A percentile compares a stretch with the other conserved stretches of the same genome.
These are phyloP conservation scores for Arnoldichthys spilopterus DNA, from an alignment of 2,797 vertebrate genomes.

Conservation along the genomic window DNA sequence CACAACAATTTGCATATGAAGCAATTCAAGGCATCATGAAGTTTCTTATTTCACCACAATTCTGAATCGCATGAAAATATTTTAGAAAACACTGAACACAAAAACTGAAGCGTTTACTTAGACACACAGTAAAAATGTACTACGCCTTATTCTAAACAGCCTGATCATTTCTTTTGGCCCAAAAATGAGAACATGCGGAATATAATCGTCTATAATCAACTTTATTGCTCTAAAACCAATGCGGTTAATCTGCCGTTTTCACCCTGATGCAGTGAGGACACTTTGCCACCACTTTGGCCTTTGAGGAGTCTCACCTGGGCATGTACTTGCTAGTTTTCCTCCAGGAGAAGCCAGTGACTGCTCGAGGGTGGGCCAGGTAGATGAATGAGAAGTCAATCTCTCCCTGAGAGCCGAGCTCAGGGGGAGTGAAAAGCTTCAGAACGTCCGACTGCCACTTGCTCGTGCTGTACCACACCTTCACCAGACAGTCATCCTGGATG, in stretches of 20 bases:
- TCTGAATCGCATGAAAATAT: too few species aligned
- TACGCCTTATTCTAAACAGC: too few species aligned
- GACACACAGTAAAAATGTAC: too few species aligned
- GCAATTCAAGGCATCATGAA: neutral
- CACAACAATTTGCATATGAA: neutral
- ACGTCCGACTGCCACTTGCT: constrained; percentile 88
- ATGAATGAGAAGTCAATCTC: constrained; percentile 93
- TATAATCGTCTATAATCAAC: too few species aligned
- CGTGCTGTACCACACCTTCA: constrained; percentile 96
- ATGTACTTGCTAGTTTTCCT: constrained; percentile 96
- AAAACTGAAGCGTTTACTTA: too few species aligned
- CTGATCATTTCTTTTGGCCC: too few species aligned
- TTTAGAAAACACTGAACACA: too few species aligned
- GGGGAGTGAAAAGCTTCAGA: constrained; percentile 78
- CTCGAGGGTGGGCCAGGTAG: constrained; percentile 96
- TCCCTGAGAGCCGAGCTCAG: constrained; percentile 78
- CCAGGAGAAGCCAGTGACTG: constrained; percentile 95
- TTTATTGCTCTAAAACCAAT: too few species aligned
- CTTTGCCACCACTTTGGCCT: neutral
- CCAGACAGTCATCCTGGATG: constrained; percentile 91
- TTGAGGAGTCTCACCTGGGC: constrained; percentile 82
- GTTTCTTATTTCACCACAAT: neutral
- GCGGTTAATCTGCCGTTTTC: too few species aligned
- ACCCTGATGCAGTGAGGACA: neutral
- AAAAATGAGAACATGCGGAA: too few species aligned